Base-by-base conservation (phyloP, 2,888 invertebrate species). In the Neria commutata region DNA sequence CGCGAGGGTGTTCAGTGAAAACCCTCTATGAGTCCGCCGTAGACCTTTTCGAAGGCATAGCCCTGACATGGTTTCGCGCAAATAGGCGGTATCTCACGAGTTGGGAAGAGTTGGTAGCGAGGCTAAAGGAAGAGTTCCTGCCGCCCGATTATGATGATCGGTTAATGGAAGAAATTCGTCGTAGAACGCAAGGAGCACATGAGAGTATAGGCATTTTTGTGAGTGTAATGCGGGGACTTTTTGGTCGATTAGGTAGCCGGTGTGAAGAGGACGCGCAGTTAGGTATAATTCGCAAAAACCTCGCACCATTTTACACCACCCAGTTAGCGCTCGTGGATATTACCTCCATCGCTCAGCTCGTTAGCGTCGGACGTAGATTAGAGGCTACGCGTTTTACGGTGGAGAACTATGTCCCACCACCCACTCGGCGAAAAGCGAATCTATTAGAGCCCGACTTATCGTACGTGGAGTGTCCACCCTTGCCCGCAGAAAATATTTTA, bases 201-300 rank as follows among this genome's bases (percentile, higher is more conserved):
- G 56, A 60, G 26, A 45, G 42, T 1, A 60, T 60, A 11, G 60
- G 60, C 11, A 48, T 50, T 11, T 58, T 46, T 25, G 50, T 50
- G 1, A 52, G 51, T 5, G 37, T 37, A 16, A 56, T 51, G 56
- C 14, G 11, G 11, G 11, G 33, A n/a, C 23, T 56, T 21, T 51
- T 56, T 16, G 26, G 3, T 3, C n/a, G 50, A 11, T 24, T 56
- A 0, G 49, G 16, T 37, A 24, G 25, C 11, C 19, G 14, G 21
- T 1, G 2, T n/a, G 10, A 5, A 19, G 29, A 29, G 5, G 33
- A 11, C 11, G 6, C 14, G 3, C 14, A 33, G 21, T 10, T 48
- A 37, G 4, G 19, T 4, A 25, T 33, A 16, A 50, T 21, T 33
- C 19, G 56, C 8, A 26, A 33, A 23, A 50, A 37, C 14, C 33